Percentiles rank a stretch among this genome's conserved stretches.
phyloP scores from a whole-genome alignment of 2,888 invertebrate species.

The Cryptocheilus praepositus region DNA sequence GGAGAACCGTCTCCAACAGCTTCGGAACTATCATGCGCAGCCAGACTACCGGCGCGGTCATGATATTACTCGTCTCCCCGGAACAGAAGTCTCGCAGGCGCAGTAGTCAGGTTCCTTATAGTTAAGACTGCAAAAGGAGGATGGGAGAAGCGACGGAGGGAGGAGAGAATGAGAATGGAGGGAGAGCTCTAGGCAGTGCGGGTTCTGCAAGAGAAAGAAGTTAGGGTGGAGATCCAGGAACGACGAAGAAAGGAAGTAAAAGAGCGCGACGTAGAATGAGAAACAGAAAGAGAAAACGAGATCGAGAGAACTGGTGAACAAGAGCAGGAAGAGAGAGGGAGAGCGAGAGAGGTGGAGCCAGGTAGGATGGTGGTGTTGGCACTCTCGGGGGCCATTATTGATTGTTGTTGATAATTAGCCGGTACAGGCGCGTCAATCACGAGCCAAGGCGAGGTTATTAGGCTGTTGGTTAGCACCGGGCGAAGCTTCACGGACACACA shows the following conservation, averaged over 20 bases:
- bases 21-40: constrained; percentile 49
- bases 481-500: constrained; percentile 53
- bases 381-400: constrained; percentile 63
- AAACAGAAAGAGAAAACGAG: too few relatives aligned
- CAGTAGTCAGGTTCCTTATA: constrained; percentile 9
- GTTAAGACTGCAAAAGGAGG: constrained; percentile 6
- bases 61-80: constrained; percentile 5
- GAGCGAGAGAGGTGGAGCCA: constrained; percentile 20
- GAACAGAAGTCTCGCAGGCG: constrained; percentile 36
- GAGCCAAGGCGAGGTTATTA: constrained; percentile 70
- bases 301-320: constrained; percentile 12
- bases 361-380: constrained; percentile 45
- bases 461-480: constrained; percentile 69
- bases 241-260: too few relatives aligned
- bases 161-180: neutral
- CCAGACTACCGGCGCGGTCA: constrained; percentile 35
- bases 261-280: too few relatives aligned
- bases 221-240: too few relatives aligned
- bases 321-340: constrained; percentile 23
- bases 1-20: constrained; percentile 11
- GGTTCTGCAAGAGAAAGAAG: too few relatives aligned
- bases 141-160: neutral
- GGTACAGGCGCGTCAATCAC: constrained; percentile 72
- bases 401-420: constrained; percentile 74
- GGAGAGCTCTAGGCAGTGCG: too few relatives aligned